Percentiles rank a stretch among this genome's conserved stretches.
Conservation (phyloP, 2,888 invertebrate species). For the Cistogaster globosa region DNA sequence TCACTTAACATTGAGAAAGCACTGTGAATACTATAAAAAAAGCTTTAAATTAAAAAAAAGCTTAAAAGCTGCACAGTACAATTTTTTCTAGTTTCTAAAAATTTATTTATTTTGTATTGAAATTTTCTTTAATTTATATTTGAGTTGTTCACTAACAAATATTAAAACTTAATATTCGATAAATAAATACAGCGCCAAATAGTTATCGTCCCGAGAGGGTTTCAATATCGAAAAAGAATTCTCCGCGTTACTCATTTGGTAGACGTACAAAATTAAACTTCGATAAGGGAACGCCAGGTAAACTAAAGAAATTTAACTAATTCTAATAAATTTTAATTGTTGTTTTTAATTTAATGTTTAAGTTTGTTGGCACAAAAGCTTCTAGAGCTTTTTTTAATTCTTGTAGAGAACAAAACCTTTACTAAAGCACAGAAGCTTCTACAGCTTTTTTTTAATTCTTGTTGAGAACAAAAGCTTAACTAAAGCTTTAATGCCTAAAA, state of each 20-base stretch:
- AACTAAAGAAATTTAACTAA: constrained; percentile 61
- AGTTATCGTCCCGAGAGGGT: constrained; percentile 85
- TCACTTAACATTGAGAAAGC: constrained; percentile 18
- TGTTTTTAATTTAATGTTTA: constrained; percentile 2
- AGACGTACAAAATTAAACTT: constrained; percentile 84
- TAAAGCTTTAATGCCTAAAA: constrained; percentile 41
- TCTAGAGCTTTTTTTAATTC: constrained; percentile 20
- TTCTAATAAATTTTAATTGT: background rate
- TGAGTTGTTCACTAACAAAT: constrained; percentile 54
- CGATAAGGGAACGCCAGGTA: constrained; percentile 82
- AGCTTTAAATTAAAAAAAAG: constrained; percentile 3
- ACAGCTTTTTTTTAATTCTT: constrained; percentile 17
- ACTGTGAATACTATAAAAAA: constrained; percentile 8
- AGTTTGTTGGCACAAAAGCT: constrained; percentile 49
- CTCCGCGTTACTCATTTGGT: constrained; percentile 83
- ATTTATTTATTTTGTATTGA: constrained; percentile 41
- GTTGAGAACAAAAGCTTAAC: constrained; percentile 20
- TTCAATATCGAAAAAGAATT: constrained; percentile 83
- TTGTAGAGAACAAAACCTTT: constrained; percentile 26
- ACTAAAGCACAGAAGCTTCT: constrained; percentile 54
- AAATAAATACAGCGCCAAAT: constrained; percentile 81
- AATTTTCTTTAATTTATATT: constrained; percentile 64
- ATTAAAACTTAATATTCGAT: constrained; percentile 24
- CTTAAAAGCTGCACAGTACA: constrained; percentile 39
- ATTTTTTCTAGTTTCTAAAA: constrained; percentile 44